Conservation (phyloP, 2,888 invertebrate genomes). For the Coleophora deauratella region DNA sequence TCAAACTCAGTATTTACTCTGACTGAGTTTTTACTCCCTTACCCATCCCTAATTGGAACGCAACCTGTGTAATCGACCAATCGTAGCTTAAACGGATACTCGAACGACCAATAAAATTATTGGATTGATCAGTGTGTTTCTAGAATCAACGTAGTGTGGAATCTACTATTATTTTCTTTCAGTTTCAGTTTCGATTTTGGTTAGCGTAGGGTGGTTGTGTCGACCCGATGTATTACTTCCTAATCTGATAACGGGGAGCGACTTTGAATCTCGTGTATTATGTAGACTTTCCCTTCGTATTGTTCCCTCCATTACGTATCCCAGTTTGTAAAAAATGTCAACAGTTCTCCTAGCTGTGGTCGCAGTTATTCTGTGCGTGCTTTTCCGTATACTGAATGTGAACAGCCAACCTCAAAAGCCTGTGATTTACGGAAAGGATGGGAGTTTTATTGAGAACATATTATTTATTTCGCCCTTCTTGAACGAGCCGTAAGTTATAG, state of each 20-base stretch:
- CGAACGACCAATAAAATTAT: no score
- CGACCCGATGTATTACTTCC: constrained; percentile 21
- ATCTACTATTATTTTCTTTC: background rate
- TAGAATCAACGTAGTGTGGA: no score
- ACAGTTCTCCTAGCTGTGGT: constrained; percentile 86
- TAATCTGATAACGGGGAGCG: constrained; percentile 15
- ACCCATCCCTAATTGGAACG: no score
- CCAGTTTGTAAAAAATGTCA: constrained; percentile 75
- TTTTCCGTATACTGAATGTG: constrained; percentile 89
- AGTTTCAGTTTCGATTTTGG: constrained; percentile 22
- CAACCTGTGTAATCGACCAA: no score
- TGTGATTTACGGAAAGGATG: constrained; percentile 83
- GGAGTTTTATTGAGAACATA: constrained; percentile 83
- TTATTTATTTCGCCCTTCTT: constrained; percentile 86
- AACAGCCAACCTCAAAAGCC: constrained; percentile 88
- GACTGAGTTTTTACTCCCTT: no score
- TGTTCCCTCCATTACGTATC: constrained; percentile 15
- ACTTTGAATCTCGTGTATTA: constrained; percentile 38
- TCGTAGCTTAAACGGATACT: no score
- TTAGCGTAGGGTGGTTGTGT: constrained; percentile 26
- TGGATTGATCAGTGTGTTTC: no score
- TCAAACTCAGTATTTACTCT: no score
- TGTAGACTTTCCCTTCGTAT: constrained; percentile 36
- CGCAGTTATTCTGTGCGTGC: constrained; percentile 86
- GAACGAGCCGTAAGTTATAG: constrained; percentile 88